phyloP scores from a whole-genome alignment of 2,113 vertebrate species.

The Dendrocopos noguchii region DNA sequence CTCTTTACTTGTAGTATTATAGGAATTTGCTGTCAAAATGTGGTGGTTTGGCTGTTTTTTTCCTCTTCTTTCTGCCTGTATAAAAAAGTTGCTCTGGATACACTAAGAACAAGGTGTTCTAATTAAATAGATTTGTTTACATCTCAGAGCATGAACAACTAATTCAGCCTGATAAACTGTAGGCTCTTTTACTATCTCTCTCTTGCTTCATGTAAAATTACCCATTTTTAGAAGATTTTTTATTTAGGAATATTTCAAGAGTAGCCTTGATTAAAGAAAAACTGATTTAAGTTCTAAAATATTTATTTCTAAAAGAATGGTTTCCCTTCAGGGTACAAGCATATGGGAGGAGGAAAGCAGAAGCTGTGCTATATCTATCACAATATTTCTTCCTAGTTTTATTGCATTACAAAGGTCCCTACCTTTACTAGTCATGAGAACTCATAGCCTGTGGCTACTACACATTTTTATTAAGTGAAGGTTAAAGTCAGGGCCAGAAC shows the following conservation, averaged over 20 bases:
- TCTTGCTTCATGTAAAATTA: constrained; percentile 71
- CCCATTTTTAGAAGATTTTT: constrained; percentile 69
- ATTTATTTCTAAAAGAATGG: constrained; percentile 43
- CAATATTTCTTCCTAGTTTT: constrained; percentile 35
- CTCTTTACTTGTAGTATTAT: not conserved
- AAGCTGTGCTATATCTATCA: not conserved
- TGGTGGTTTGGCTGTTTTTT: not conserved
- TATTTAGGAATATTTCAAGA: constrained; percentile 76
- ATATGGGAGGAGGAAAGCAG: not conserved
- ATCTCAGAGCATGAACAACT: constrained; percentile 74
- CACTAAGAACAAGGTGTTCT: constrained; percentile 81
- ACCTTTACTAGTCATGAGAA: constrained; percentile 14
- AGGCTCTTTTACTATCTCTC: constrained; percentile 63
- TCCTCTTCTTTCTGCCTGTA: not conserved
- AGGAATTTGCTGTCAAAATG: constrained; percentile 18
- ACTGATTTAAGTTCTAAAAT: constrained; percentile 52
- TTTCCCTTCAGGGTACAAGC: constrained; percentile 22
- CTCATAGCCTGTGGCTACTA: constrained; percentile 47
- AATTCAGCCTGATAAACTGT: constrained; percentile 81
- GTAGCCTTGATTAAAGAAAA: constrained; percentile 74
- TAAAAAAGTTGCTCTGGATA: constrained; percentile 74
- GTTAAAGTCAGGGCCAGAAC: constrained; percentile 35
- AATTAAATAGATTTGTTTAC: constrained; percentile 87
- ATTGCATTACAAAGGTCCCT: constrained; percentile 13
- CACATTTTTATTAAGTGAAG: constrained; percentile 63